Evolutionary conservation across 92 coral and sea anemone genomes (phyloP).

Genomic region (Umimayanthus chanpuru): DNA sequence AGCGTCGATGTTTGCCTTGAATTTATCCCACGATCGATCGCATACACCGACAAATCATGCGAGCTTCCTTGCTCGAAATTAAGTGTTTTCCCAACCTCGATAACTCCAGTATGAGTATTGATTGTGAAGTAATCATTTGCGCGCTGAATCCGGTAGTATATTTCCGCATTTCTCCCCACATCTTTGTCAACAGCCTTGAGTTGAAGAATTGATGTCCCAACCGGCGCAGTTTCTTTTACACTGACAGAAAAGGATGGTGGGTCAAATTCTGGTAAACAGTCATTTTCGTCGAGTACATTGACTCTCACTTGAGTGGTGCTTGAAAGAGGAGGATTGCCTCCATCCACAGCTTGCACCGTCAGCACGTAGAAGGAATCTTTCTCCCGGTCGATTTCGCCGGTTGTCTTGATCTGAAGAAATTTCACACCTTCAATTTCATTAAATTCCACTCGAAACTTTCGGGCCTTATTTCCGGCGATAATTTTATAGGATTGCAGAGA

Average conservation of each 20-base stretch:
- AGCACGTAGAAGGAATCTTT: conserved; percentile 78
- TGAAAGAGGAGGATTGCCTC: conserved; percentile 67
- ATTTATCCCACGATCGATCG: conserved; percentile 81
- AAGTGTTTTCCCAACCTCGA: conserved; percentile 74
- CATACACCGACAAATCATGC: conserved; percentile 72
- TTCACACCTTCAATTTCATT: conserved; percentile 75
- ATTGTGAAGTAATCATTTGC: conserved; percentile 75
- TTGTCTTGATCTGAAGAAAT: conserved; percentile 82
- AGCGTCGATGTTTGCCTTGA: conserved; percentile 63
- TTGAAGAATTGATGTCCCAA: conserved; percentile 79
- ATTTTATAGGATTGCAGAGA: conserved; percentile 77
- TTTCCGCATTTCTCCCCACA: conserved; percentile 70
- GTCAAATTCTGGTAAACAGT: conserved; percentile 76
- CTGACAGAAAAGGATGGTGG: conserved; percentile 66
- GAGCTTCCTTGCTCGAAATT: conserved; percentile 76
- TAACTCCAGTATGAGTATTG: conserved; percentile 90
- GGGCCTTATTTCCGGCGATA: conserved; percentile 87
- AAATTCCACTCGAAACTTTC: conserved; percentile 77
- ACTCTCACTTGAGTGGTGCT: conserved; percentile 85
- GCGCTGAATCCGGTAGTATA: conserved; percentile 77
- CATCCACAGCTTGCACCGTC: conserved; percentile 82
- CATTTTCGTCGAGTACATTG: conserved; percentile 85
- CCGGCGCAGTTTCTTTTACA: conserved; percentile 74
- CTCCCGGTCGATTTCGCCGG: conserved; percentile 83
- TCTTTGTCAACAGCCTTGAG: conserved; percentile 90